Base-by-base conservation (phyloP, 2,888 invertebrate species). In the Notodonta dromedarius region DNA sequence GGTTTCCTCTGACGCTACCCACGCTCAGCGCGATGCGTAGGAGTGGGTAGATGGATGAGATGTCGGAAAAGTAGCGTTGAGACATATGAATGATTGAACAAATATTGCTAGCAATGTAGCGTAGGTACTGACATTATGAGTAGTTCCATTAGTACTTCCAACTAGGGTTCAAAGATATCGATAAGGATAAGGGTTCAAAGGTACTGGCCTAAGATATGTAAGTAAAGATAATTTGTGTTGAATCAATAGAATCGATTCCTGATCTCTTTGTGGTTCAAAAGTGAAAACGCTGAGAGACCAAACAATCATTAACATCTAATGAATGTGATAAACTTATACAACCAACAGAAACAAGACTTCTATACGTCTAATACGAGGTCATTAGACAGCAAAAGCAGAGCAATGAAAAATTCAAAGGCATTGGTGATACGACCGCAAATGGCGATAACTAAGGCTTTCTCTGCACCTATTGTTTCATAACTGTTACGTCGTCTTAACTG, bases 391-490 rank as follows among this genome's bases (percentile, higher is more conserved):
- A 66, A 73, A 70, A 69, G 61, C 61, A 57, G 44, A 56, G 59
- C 51, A 57, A 64, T 63, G 59, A 67, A 66, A 57, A 62, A 6
- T 13, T 51, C 67, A 75, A 68, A 76, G 69, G 66, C 63, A 71
- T 16, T 8, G 16, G 50, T 11, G 50, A 50, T 70, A 75, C 72
- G 73, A 78, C 70, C 67, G 67, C 70, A 68, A 82, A 82, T 79
- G 73, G 80, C 77, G 77, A 83, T 81, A 83, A 78, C 74, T 64
- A 67, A 65, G 77, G 74, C 86, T 88, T 88, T 88, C 87, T 82
- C 85, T 73, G 71, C 73, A 71, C 59, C 80, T 78, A 86, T 89
- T 90, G 87, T 89, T 85, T 87, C 82, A 87, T 86, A 88, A 88
- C 70, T 63, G 79, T 86, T 88, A 85, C 83, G 82, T 84, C 65